Base-by-base conservation (phyloP, 2,113 vertebrate species). In the Larimichthys crocea region DNA sequence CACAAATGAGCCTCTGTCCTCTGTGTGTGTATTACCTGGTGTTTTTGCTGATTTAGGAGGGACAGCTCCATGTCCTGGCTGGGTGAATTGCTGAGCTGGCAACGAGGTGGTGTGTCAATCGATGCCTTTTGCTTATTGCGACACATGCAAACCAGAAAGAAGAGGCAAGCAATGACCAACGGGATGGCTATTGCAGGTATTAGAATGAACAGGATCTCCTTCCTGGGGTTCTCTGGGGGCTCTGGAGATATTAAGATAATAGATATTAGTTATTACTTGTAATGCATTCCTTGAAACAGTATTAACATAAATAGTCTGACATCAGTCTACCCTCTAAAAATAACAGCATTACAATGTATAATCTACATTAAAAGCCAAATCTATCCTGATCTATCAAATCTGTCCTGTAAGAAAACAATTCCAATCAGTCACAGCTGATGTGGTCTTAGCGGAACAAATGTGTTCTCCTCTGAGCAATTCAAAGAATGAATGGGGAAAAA, bases 1-100 rank as follows among this genome's bases (percentile, higher is more conserved):
- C 4, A 59, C 49, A 11, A 61, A 17, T 20, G 44, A 35, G 7
- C 0, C 0, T 49, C 10, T 59, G 15, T 17, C 11, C 4, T 26
- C 7, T 26, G 19, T 59, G 53, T 67, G 4, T 22, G 26, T 63
- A 7, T 40, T 92, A 99, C 98, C 97, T 97, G 98, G 70, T 94
- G 93, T 76, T 99, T 99, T 77, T 98, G 97, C 76, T 97, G 98
- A 88, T 75, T 96, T 61, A 99, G 97, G 6, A 97, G 97, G 0
- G 97, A 96, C 92, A 99, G 95, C 91, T 99, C 98, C 95, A 98
- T 94, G 22, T 99, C 98, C 87, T 98, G 98, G 89, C 95, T 97
- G 29, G 97, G 96, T 0, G 96, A 96, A 3, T 95, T 94, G 91
- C 94, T 96, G 65, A 97, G 94, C 88, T 97, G 97, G 16, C 96